Conservation (phyloP, 1,140 invertebrate species). For the Triops cancriformis region DNA sequence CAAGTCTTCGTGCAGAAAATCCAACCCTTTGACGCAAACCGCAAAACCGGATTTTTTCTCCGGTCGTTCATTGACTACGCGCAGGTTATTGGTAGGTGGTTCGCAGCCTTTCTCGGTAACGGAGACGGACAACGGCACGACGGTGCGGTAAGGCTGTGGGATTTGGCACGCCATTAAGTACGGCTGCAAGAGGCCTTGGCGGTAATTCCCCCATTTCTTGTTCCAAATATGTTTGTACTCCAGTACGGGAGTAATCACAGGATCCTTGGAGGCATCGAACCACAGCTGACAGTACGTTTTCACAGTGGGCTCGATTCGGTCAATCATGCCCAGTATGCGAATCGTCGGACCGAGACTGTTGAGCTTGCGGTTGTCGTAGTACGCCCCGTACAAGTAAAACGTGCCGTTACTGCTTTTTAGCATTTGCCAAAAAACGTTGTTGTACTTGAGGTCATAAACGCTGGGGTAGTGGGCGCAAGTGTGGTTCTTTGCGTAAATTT, state of each 20-base stretch:
- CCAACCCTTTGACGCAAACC: slow-evolving; percentile 88
- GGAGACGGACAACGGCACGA: slow-evolving; percentile 71
- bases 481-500: slow-evolving; percentile 61
- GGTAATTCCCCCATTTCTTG: slow-evolving; percentile 88
- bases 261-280: slow-evolving; percentile 73
- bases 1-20: slow-evolving; percentile 83
- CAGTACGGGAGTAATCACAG: slow-evolving; percentile 59
- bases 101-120: slow-evolving; percentile 77
- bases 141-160: slow-evolving; percentile 52
- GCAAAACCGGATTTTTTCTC: slow-evolving; percentile 69
- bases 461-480: slow-evolving; percentile 71
- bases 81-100: slow-evolving; percentile 73
- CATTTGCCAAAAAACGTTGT: slow-evolving; percentile 64
- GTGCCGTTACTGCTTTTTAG: slow-evolving; percentile 68
- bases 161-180: slow-evolving; percentile 83
- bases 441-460: slow-evolving; percentile 79
- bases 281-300: slow-evolving; percentile 80
- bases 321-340: slow-evolving; percentile 80
- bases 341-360: slow-evolving; percentile 70
- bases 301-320: slow-evolving; percentile 72
- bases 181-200: slow-evolving; percentile 81
- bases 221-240: slow-evolving; percentile 94
- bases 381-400: slow-evolving; percentile 81
- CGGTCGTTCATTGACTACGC: slow-evolving; percentile 70
- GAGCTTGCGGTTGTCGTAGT: slow-evolving; percentile 68